These are phyloP conservation scores for Dinocampus coccinellae DNA, from an alignment of 2,888 invertebrate species.

Conservation along the genomic window DNA sequence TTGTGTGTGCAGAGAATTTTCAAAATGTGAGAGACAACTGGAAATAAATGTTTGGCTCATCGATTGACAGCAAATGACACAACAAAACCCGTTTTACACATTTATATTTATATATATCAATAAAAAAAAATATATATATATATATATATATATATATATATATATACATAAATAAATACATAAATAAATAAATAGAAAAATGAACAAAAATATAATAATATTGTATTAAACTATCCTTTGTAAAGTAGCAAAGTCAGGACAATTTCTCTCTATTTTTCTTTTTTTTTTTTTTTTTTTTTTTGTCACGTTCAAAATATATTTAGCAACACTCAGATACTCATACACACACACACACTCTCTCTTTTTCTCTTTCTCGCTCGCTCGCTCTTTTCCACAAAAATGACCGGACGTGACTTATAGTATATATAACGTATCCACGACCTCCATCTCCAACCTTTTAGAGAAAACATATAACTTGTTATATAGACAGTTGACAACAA, in stretches of 20 bases:
- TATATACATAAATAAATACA: too few relatives aligned
- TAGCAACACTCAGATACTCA: too few relatives aligned
- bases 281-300: neutral
- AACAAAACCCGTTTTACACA: neutral
- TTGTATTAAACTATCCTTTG: too few relatives aligned
- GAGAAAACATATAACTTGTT: neutral
- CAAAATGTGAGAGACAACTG: slow-evolving; percentile 41
- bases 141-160: neutral
- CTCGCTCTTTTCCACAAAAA: slow-evolving; percentile 20
- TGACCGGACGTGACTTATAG: slow-evolving; percentile 40
- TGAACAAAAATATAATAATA: too few relatives aligned
- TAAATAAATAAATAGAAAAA: too few relatives aligned
- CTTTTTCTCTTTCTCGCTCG: neutral
- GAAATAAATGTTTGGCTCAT: slow-evolving; percentile 1
- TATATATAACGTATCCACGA: slow-evolving; percentile 16
- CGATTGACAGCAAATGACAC: neutral
- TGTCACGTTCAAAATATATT: too few relatives aligned
- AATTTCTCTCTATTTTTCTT: too few relatives aligned
- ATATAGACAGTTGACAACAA: neutral
- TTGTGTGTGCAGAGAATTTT: neutral
- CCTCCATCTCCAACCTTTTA: neutral
- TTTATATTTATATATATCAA: neutral
- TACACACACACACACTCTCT: too few relatives aligned
- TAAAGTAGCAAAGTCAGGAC: too few relatives aligned
- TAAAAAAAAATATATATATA: neutral